Conservation (phyloP, 2,113 vertebrate genomes). For the Uria lomvia region DNA sequence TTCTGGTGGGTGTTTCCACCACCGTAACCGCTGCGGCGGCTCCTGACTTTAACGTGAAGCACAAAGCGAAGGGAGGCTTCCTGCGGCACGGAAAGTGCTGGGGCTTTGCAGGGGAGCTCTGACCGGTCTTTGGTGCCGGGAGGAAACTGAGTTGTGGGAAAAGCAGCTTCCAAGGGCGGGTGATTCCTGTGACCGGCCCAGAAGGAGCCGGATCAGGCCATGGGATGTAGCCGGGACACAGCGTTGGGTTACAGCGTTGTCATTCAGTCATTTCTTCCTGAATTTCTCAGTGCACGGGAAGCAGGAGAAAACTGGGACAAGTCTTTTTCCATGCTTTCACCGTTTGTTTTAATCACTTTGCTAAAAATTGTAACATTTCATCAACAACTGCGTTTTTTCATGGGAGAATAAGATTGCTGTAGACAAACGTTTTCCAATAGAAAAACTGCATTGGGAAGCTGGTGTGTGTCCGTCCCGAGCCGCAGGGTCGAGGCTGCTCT, state of each 20-base stretch:
- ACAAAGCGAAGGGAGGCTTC: not conserved
- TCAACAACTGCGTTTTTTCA: not conserved
- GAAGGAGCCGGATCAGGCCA: not conserved
- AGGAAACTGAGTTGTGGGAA: not conserved
- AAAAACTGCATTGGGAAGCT: not conserved
- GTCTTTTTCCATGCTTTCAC: not conserved
- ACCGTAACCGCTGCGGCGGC: not conserved
- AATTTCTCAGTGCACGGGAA: not conserved
- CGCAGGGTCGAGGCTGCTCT: not conserved
- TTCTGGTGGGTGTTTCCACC: not conserved
- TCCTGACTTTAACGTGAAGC: not conserved
- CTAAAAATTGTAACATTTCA: not conserved
- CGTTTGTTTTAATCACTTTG: not conserved
- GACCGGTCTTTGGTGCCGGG: accelerated
- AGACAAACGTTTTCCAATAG: not conserved
- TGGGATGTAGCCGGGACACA: not conserved
- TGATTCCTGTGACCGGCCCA: not conserved
- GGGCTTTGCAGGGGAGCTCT: not conserved
- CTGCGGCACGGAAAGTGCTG: not conserved
- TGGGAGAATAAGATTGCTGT: not conserved
- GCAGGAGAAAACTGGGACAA: not conserved
- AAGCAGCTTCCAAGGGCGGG: not conserved
- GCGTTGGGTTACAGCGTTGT: accelerated
- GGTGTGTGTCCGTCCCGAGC: too few relatives aligned
- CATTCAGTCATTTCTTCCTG: not conserved